Percentiles rank a stretch among this genome's conserved stretches.
These are phyloP conservation scores for Plumapathes pennacea DNA, from an alignment of 92 coral and sea anemone genomes.

Conservation along the genomic window DNA sequence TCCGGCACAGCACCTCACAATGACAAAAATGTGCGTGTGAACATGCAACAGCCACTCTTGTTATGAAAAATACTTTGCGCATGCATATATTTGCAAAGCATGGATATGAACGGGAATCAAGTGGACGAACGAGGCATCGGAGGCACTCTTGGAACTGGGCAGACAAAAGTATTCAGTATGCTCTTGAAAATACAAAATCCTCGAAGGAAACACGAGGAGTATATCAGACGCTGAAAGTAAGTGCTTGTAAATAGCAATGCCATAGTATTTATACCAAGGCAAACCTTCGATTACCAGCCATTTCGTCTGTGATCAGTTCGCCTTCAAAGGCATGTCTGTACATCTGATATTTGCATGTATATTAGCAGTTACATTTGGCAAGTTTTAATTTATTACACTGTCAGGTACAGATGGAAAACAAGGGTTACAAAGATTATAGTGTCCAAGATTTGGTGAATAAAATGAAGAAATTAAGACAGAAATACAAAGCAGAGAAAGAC, in stretches of 20 bases:
- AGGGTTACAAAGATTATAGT: conserved; percentile 9
- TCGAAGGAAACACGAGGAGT: conserved; percentile 38
- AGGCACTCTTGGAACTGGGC: conserved; percentile 38
- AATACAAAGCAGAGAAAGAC: conserved; percentile 45
- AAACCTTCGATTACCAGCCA: too few species aligned
- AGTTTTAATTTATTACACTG: conserved; percentile 2
- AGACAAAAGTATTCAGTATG: conserved; percentile 29
- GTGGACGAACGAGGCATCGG: conserved; percentile 46
- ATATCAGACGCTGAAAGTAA: conserved; percentile 25
- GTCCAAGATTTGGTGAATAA: conserved; percentile 34
- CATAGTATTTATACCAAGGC: too few species aligned
- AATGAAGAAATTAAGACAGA: conserved; percentile 46
- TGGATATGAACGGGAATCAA: too few species aligned
- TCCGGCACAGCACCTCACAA: too few species aligned
- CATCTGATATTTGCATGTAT: not conserved
- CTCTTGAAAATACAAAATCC: conserved; percentile 40
- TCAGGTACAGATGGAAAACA: conserved; percentile 22
- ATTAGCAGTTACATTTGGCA: conserved; percentile 1
- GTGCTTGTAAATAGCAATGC: too few species aligned
- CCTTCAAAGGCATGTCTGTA: not conserved
- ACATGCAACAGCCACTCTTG: too few species aligned
- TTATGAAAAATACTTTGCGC: too few species aligned
- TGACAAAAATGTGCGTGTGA: too few species aligned
- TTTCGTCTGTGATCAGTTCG: too few species aligned
- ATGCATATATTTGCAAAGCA: too few species aligned